These are phyloP conservation scores for Brachionus rotundiformis DNA, from an alignment of 1,140 invertebrate genomes.

Conservation along the genomic window DNA sequence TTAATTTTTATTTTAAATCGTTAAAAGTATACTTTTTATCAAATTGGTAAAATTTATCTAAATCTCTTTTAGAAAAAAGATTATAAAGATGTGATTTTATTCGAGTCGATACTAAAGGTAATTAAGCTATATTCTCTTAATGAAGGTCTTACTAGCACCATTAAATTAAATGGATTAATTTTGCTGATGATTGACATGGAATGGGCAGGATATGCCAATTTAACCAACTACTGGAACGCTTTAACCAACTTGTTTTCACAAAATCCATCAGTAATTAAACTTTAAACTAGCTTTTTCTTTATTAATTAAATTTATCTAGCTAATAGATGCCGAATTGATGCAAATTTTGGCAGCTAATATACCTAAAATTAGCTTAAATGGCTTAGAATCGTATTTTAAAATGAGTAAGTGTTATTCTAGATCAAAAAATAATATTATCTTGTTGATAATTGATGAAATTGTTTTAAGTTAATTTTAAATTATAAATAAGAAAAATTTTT, in stretches of 20 bases:
- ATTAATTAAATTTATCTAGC: background rate
- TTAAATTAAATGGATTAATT: background rate
- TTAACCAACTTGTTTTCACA: background rate
- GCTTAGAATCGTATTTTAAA: constrained; percentile 10
- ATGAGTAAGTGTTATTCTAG: background rate
- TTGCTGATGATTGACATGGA: background rate
- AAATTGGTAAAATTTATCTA: background rate
- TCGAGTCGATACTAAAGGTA: background rate
- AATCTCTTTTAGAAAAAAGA: background rate
- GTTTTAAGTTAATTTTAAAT: too few species aligned
- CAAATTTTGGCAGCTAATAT: background rate
- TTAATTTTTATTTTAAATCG: background rate
- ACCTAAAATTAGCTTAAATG: background rate
- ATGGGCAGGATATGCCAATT: background rate
- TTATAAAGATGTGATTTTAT: background rate
- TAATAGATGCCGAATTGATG: background rate
- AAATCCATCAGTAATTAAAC: background rate
- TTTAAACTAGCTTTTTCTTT: background rate
- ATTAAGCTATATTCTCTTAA: background rate
- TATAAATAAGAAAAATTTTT: too few species aligned
- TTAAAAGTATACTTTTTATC: constrained; percentile 5
- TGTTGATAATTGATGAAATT: too few species aligned
- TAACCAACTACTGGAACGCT: background rate
- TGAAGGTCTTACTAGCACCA: background rate
- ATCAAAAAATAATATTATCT: too few species aligned